Evolutionary conservation across 2,797 vertebrate species (phyloP), one percentile per base, ranked within the genome.

Genomic region (Microcaecilia unicolor): DNA sequence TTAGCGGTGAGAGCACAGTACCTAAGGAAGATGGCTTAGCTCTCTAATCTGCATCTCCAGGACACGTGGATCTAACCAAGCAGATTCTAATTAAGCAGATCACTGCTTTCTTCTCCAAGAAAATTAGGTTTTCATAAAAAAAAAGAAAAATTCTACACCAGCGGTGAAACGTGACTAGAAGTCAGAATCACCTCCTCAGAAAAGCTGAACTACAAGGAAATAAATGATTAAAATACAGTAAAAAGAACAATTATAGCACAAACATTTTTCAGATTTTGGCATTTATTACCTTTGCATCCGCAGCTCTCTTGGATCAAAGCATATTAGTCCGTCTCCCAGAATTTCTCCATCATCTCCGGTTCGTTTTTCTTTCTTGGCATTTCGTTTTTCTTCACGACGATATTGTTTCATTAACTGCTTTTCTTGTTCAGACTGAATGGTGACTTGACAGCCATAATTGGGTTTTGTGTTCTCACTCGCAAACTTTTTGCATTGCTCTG

Each of bases 381-480:
- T 87, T 28, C 75, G 82, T 70, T 93, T 98, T 75, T 92, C 94
- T 68, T 94, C 93, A 30, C 91, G 80, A 18, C 92, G 91, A 72
- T 78, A 86, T 2, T 88, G 78, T 70, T 93, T 98, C 76, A 94
- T 75, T 82, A 98, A 75, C 62, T 89, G 83, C 33, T 78, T 93
- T 74, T 98, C 94, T 70, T 94, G 90, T 72, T 97, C 92, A 28
- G 94, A 98, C 7, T 91, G 93, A 74, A 99, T 90, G 64, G 85
- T 96, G 55, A 98, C 92, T 87, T 99, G 94, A 71, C 92, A 97
- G 21, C 90, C 87, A 18, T 81, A 96, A 55, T 67, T 76, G 10
- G 93, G 93, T 52, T 82, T 83, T 42, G 74, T 45, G 41, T 69
- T 83, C 54, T 97, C 93, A 9, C 76, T 74, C 25, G 70, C 45